These are phyloP conservation scores for Sardina pilchardus DNA, from an alignment of 2,113 vertebrate genomes.

Conservation along the genomic window DNA sequence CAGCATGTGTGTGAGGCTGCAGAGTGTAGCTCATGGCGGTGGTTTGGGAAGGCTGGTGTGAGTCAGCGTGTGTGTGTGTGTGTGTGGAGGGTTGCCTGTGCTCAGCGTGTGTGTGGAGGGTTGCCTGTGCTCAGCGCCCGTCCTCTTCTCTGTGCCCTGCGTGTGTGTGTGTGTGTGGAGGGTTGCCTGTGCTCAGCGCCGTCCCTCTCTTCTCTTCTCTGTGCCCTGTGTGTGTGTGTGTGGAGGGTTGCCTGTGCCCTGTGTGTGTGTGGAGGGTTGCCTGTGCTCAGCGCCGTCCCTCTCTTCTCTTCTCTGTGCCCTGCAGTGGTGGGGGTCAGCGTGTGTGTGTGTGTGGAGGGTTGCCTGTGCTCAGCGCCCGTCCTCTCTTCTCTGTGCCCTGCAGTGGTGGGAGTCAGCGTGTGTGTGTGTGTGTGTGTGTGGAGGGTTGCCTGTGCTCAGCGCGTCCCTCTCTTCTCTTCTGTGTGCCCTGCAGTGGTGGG, in stretches of 20 bases:
- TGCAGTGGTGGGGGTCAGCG: background rate
- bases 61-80: background rate
- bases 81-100: background rate
- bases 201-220: constrained; percentile 32
- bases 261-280: no score
- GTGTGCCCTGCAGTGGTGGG: constrained; percentile 78
- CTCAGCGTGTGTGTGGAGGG: no score
- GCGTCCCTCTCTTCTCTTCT: constrained; percentile 14
- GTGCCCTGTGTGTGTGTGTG: no score
- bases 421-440: no score
- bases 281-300: background rate
- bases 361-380: background rate
- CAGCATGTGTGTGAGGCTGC: background rate
- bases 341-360: no score
- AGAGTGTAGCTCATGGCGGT: background rate
- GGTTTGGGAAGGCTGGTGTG: background rate
- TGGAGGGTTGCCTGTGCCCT: background rate
- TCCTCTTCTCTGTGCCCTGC: constrained; percentile 33
- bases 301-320: constrained; percentile 29
- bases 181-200: no score
- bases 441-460: background rate
- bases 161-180: background rate
- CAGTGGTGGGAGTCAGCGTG: background rate
- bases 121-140: background rate
- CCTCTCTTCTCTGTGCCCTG: constrained; percentile 29